Base-by-base conservation (phyloP, 35 echinoderm and acorn worm genomes). In the Apostichopus californicus region DNA sequence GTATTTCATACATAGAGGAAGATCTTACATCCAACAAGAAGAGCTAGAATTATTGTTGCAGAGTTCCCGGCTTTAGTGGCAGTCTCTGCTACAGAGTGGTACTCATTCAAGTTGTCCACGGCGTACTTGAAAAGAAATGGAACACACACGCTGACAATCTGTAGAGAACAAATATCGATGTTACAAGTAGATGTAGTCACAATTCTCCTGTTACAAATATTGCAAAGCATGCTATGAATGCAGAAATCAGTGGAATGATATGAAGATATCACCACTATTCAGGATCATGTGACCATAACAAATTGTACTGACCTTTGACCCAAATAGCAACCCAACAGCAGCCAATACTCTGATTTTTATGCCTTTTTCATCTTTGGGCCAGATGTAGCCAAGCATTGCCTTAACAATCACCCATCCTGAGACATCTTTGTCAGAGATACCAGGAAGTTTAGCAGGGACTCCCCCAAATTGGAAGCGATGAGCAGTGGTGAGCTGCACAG, bases 51-150 rank as follows among this genome's bases (percentile, higher is more conserved):
- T 34, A 66, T 11, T 87, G 96, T 94, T 24, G 79, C 90, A 14
- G 94, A 92, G 6, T 93, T 96, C 17, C 85, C 71, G 18, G 86
- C 94, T 8, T 81, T 90, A 13, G 94, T 81, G 5, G 75, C 90
- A 9, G 94, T 85, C n/a, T 89, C 96, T 57, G 92, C 86, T 20
- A 91, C 92, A 52, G 96, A 88, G 28, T 95, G 94, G 26, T 94
- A 89, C 1, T 95, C 94, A 75, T 95, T 98, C 28, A 98, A 78
- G 34, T 94, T 58, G 86, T 98, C 96, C 8, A 98, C 94, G 9
- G 96, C 96, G 88, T 98, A 93, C 78, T 98, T 98, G 93, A 98
- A 98, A 18, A 98, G 83, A 82, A 98, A 98, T 6, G 96, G 96
- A 20, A 98, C 96, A 83, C 90, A 94, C 0, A 98, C 96, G 90